phyloP scores from a whole-genome alignment of 1,140 invertebrate species.

The Macrosteles quadrilineatus region DNA sequence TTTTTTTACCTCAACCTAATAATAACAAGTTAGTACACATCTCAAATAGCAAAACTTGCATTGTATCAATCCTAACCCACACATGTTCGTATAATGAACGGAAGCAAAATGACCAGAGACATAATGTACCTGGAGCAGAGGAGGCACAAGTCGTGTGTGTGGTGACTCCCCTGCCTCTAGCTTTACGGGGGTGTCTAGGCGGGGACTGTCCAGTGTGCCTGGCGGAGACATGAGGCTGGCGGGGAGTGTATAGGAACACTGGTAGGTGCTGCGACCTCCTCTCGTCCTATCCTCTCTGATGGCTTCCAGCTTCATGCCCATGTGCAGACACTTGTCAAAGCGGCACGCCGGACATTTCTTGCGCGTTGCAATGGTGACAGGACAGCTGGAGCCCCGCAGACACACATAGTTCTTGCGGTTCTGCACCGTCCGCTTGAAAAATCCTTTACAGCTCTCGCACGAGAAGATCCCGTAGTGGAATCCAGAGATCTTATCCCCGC shows the following conservation, averaged over 20 bases:
- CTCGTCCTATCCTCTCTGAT: conserved; percentile 92
- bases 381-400: conserved; percentile 85
- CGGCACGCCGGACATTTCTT: conserved; percentile 97
- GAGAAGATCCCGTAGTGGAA: conserved; percentile 97
- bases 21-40: no score
- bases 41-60: no score
- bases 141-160: conserved; percentile 50
- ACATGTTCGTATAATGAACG: no score
- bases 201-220: conserved; percentile 42
- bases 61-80: no score
- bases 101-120: no score
- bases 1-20: no score
- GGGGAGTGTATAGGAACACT: conserved; percentile 86
- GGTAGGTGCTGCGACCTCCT: conserved; percentile 93
- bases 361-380: conserved; percentile 86
- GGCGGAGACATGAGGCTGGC: conserved; percentile 52
- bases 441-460: conserved; percentile 97
- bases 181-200: conserved; percentile 33
- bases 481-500: conserved; percentile 92
- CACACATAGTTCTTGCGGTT: conserved; percentile 97
- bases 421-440: conserved; percentile 97
- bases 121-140: conserved; percentile 58
- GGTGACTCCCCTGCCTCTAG: conserved; percentile 35
- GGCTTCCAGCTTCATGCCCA: conserved; percentile 97
- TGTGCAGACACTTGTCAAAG: conserved; percentile 95